phyloP scores from a whole-genome alignment of 2,797 vertebrate genomes.

The Sebastes trivittatus region DNA sequence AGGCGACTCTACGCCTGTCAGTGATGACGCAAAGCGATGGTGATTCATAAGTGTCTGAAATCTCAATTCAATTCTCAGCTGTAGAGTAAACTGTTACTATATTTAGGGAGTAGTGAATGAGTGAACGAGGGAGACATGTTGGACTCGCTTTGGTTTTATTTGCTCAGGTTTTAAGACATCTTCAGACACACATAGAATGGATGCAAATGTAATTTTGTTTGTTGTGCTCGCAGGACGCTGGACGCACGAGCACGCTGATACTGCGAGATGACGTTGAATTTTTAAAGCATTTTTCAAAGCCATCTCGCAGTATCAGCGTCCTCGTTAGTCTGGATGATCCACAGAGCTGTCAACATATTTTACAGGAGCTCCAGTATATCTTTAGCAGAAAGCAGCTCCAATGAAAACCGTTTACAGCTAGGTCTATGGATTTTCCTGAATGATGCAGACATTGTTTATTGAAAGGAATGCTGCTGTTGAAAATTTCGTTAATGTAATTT shows the following conservation, averaged over 20 bases:
- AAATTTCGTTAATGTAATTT: background rate
- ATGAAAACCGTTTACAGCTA: background rate
- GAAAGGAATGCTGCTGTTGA: background rate
- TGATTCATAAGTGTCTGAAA: background rate
- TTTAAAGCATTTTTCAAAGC: background rate
- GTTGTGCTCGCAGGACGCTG: background rate
- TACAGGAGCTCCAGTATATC: background rate
- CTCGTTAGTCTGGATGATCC: conserved; percentile 7
- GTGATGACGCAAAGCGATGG: background rate
- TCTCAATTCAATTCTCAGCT: background rate
- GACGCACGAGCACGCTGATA: too few relatives aligned
- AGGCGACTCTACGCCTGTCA: background rate
- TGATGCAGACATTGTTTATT: background rate
- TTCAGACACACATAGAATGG: background rate
- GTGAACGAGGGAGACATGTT: background rate
- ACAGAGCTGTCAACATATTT: conserved; percentile 3
- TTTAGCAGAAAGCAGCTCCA: background rate
- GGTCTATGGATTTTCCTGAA: background rate
- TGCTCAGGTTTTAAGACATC: background rate
- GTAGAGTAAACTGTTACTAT: background rate
- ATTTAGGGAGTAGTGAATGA: background rate
- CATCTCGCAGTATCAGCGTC: background rate
- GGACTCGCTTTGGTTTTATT: background rate
- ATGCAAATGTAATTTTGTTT: background rate
- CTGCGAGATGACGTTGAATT: too few relatives aligned